Percentiles rank a stretch among this genome's conserved stretches.
phyloP scores from a whole-genome alignment of 2,888 invertebrate species.

The Melanophora roralis region DNA sequence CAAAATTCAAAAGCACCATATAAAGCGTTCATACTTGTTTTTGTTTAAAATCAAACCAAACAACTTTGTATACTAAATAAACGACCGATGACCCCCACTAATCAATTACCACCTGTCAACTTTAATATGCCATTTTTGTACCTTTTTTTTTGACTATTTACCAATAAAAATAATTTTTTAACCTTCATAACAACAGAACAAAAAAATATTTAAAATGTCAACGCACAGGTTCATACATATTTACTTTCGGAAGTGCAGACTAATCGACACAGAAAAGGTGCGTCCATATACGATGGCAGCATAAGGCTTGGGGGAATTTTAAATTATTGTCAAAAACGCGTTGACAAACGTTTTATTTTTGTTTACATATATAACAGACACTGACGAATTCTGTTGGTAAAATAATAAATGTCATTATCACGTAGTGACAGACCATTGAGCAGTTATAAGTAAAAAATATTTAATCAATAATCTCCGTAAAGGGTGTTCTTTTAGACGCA shows the following conservation, averaged over 20 bases:
- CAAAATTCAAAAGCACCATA: too few relatives aligned
- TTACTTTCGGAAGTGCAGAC: neutral
- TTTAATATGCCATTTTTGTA: slow-evolving; percentile 30
- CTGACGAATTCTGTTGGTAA: slow-evolving; percentile 11
- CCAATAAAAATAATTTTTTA: slow-evolving; percentile 43
- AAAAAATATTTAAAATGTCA: too few relatives aligned
- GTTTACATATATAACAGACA: slow-evolving; percentile 32
- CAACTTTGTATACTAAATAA: slow-evolving; percentile 25
- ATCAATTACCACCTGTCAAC: slow-evolving; percentile 67
- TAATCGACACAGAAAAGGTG: neutral
- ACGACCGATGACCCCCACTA: slow-evolving; percentile 62
- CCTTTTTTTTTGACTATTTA: slow-evolving; percentile 50
- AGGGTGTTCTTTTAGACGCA: too few relatives aligned
- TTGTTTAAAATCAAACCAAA: neutral
- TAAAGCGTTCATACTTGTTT: too few relatives aligned
- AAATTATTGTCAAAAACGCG: slow-evolving; percentile 30
- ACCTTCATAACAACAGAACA: neutral
- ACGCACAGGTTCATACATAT: too few relatives aligned
- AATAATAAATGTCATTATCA: slow-evolving; percentile 28
- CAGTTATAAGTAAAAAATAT: neutral
- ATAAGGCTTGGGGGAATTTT: slow-evolving; percentile 7
- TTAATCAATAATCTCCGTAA: neutral
- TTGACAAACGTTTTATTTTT: slow-evolving; percentile 31
- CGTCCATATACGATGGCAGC: neutral
- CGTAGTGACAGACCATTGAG: neutral